Percentiles rank a stretch among this genome's conserved stretches.
These are phyloP conservation scores for Caenorhabditis sulstoni DNA, from an alignment of 2,888 invertebrate genomes.

Conservation along the genomic window DNA sequence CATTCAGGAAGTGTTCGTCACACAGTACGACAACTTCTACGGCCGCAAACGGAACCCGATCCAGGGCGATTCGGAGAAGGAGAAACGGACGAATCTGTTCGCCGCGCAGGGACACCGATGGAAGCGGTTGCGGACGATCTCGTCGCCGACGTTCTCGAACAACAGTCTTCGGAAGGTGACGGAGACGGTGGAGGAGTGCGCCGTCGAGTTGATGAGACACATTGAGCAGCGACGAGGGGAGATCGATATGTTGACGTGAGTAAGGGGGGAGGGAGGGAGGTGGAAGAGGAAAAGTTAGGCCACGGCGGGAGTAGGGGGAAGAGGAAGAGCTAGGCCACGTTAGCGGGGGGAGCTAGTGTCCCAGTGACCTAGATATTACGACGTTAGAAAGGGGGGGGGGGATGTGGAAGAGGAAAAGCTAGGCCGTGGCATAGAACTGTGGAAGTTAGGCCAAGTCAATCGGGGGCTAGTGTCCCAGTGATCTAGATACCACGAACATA, in stretches of 20 bases:
- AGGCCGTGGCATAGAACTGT: not conserved
- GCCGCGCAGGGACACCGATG: slow-evolving; percentile 82
- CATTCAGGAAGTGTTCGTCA: slow-evolving; percentile 81
- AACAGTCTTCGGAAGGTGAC: slow-evolving; percentile 82
- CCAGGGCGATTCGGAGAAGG: slow-evolving; percentile 67
- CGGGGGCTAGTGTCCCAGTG: too few species aligned
- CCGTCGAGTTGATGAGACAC: slow-evolving; percentile 41
- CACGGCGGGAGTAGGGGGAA: too few species aligned
- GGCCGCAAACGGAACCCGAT: slow-evolving; percentile 80
- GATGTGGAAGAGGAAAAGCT: too few species aligned
- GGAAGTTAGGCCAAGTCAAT: too few species aligned
- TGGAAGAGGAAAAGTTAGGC: too few species aligned
- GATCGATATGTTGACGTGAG: slow-evolving; percentile 42
- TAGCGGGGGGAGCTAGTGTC: too few species aligned
- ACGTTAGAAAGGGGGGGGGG: too few species aligned
- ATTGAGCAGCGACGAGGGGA: slow-evolving; percentile 48
- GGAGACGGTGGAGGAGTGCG: slow-evolving; percentile 58
- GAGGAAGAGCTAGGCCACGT: too few species aligned
- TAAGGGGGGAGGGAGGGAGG: too few species aligned
- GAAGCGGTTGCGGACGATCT: slow-evolving; percentile 82
- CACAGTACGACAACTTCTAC: slow-evolving; percentile 82
- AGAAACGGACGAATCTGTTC: slow-evolving; percentile 72
- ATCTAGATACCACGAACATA: too few species aligned
- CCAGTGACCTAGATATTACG: too few species aligned
- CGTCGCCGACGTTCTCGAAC: slow-evolving; percentile 82